phyloP scores from a whole-genome alignment of 2,113 vertebrate species.

The Falco punctatus region DNA sequence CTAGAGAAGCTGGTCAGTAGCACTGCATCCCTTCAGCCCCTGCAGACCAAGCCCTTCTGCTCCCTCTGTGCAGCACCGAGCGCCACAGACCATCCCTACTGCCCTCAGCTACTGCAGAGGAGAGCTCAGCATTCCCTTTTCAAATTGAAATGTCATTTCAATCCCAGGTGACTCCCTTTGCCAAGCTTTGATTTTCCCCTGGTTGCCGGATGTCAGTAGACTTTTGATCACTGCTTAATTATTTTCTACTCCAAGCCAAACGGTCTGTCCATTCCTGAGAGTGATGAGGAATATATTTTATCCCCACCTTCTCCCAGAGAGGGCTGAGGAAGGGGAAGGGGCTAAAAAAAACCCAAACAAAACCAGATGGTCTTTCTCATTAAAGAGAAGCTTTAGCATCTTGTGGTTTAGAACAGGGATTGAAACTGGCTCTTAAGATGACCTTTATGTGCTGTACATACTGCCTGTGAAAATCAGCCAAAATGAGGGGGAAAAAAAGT shows the following conservation, averaged over 20 bases:
- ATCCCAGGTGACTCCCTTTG: background rate
- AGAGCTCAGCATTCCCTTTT: background rate
- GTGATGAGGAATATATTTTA: background rate
- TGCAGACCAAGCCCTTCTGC: background rate
- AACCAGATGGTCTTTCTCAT: accelerated
- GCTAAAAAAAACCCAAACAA: too few species aligned
- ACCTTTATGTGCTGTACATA: background rate
- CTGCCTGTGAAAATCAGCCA: background rate
- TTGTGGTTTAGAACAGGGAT: background rate
- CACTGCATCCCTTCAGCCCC: too few species aligned
- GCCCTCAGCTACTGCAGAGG: background rate
- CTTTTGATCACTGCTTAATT: background rate
- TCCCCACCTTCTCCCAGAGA: background rate
- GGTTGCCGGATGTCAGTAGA: background rate
- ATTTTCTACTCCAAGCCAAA: background rate
- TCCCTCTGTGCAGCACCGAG: background rate
- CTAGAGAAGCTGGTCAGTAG: background rate
- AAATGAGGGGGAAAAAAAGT: accelerated
- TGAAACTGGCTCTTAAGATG: background rate
- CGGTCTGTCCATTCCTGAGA: background rate
- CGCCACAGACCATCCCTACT: accelerated
- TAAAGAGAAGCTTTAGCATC: background rate
- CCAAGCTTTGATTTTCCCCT: background rate
- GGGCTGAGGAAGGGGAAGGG: background rate
- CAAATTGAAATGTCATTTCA: too few species aligned